Base-by-base conservation (phyloP, 2,888 invertebrate species). In the Metallyticus violacea region DNA sequence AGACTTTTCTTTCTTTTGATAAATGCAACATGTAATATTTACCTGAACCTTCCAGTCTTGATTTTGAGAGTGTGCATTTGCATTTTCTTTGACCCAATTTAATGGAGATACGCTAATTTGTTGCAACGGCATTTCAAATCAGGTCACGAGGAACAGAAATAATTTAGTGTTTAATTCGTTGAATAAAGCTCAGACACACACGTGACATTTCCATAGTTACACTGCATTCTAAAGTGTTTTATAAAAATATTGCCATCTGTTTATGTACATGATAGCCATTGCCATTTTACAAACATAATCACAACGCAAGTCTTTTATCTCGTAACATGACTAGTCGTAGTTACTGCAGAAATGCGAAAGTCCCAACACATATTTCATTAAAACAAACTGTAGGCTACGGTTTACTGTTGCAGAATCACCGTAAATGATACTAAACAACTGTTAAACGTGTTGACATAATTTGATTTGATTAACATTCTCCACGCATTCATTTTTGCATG, bases 31-130 rank as follows among this genome's bases (percentile, higher is more conserved):
- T 40, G 6, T 9, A 79, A 79, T 62, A 87, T 30, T 26, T 88
- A 88, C 88, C 83, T 85, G 88, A 28, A 87, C 40, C 81, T 87
- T 88, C 88, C 86, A 86, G 27, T 86, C 85, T 76, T 86, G 85
- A 81, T 83, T 81, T 22, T 81, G 86, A 7, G 77, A 77, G 28
- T 40, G 83, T 29, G 87, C 77, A 40, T 86, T 85, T 80, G 85
- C 25, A 27, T 78, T 85, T 40, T 88, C 88, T 86, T 88, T 88
- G 26, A 79, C 84, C 88, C 88, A 87, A 28, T 86, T 87, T 77
- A 88, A 77, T 26, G 88, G 87, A 5, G 88, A 88, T 40, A 88
- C 88, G 79, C 87, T 87, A 29, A 88, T 88, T 84, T 88, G 88
- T 84, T 88, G 87, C 77, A 88, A 83, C 85, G 88, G 88, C 88